Conservation (phyloP, 1,140 invertebrate genomes). For the Drosophila sproati region DNA sequence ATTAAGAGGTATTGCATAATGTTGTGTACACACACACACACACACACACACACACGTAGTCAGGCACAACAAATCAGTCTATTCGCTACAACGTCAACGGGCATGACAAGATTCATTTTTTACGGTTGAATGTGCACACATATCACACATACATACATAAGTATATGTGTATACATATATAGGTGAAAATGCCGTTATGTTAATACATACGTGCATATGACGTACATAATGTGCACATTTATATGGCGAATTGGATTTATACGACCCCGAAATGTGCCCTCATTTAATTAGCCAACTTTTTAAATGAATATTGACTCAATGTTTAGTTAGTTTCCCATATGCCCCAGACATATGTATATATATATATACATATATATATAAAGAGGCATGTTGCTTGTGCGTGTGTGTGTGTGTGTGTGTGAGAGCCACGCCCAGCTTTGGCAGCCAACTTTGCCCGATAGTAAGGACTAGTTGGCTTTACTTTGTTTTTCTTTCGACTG, state of each 20-base stretch:
- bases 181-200: too few relatives aligned
- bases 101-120: conserved; percentile 33
- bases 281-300: conserved; percentile 15
- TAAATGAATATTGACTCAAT: conserved; percentile 6
- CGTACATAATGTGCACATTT: background rate
- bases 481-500: background rate
- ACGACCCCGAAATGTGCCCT: background rate
- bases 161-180: background rate
- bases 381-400: background rate
- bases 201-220: background rate
- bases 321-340: background rate
- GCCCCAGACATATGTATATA: background rate
- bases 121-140: conserved; percentile 10
- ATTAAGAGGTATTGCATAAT: conserved; percentile 30
- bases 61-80: conserved; percentile 26
- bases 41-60: background rate
- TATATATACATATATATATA: background rate
- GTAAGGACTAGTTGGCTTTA: background rate
- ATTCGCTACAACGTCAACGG: conserved; percentile 22
- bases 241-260: conserved; percentile 3
- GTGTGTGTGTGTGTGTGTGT: background rate
- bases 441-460: background rate
- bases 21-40: conserved; percentile 14
- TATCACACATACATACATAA: background rate
- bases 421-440: background rate